Percentiles rank a stretch among this genome's conserved stretches.
These are phyloP conservation scores for Boloria selene DNA, from an alignment of 2,888 invertebrate genomes.

Conservation along the genomic window DNA sequence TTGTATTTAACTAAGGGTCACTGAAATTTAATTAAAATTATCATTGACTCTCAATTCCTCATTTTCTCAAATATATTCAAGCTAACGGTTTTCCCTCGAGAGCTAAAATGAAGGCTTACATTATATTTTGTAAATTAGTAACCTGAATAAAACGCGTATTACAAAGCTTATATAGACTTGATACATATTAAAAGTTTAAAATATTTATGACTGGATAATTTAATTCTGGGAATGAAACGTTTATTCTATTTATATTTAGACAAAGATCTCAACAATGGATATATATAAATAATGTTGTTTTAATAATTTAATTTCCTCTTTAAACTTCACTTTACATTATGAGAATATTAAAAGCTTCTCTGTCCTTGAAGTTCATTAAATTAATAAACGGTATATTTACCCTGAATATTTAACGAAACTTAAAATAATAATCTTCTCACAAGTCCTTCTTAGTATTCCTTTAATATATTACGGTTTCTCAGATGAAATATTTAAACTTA, in stretches of 20 bases:
- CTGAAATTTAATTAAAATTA: constrained; percentile 19
- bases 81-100: constrained; percentile 10
- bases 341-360: background rate
- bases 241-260: background rate
- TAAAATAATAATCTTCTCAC: background rate
- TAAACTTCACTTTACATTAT: background rate
- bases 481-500: too few species aligned
- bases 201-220: constrained; percentile 4
- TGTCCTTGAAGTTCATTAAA: background rate
- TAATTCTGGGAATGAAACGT: background rate
- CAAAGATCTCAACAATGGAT: background rate
- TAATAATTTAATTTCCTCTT: too few species aligned
- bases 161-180: background rate
- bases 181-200: constrained; percentile 1
- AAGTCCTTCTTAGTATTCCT: constrained; percentile 1
- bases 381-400: background rate
- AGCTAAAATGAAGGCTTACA: constrained; percentile 17
- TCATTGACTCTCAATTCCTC: constrained; percentile 18
- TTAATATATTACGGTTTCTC: background rate
- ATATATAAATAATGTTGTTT: background rate
- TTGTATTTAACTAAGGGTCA: background rate
- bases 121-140: constrained; percentile 19
- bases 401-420: constrained; percentile 5
- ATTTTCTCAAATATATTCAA: constrained; percentile 1
- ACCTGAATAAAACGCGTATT: constrained; percentile 17